phyloP scores from a whole-genome alignment of 2,113 vertebrate genomes.

The Romanogobio albipinnatus region DNA sequence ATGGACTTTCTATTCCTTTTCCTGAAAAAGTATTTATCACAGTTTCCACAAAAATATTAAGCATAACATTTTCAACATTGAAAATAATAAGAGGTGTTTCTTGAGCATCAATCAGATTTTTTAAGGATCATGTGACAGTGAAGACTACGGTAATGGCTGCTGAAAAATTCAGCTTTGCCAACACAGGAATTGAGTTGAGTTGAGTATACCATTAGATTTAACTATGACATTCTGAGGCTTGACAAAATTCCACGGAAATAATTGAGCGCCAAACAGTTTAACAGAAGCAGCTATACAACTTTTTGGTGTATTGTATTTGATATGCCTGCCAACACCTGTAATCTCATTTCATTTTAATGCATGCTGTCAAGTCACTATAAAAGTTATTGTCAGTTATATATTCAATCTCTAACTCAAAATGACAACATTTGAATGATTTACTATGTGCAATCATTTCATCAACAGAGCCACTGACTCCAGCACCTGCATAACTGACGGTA shows the following conservation, averaged over 20 bases:
- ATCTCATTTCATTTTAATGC: neutral
- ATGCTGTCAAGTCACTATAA: conserved; percentile 16
- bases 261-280: neutral
- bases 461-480: neutral
- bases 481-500: conserved; percentile 72
- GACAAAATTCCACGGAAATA: neutral
- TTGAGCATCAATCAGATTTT: neutral
- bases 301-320: neutral
- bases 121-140: neutral
- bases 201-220: neutral
- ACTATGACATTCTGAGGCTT: neutral
- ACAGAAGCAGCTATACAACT: neutral
- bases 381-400: neutral
- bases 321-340: neutral
- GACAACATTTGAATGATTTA: neutral
- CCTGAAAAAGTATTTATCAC: neutral
- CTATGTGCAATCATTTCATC: neutral
- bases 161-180: neutral
- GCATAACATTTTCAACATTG: neutral
- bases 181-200: neutral
- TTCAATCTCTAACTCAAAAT: conserved; percentile 15
- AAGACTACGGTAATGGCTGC: neutral
- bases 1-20: neutral
- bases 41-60: neutral
- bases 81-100: neutral